These are phyloP conservation scores for Lampris megalopsis DNA, from an alignment of 2,113 vertebrate genomes.

Conservation along the genomic window DNA sequence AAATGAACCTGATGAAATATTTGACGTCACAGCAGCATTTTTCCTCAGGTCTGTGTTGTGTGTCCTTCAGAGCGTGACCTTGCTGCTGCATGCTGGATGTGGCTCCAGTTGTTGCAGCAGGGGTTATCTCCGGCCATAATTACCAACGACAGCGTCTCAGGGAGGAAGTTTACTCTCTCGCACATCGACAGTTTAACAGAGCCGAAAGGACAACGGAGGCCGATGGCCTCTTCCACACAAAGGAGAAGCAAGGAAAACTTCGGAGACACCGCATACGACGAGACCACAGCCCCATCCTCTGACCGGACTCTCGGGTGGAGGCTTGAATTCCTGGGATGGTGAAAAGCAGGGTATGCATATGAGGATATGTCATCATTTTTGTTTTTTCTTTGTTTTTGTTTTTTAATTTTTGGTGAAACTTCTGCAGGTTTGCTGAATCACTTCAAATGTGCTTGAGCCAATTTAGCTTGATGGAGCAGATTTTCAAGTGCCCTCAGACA, in stretches of 20 bases:
- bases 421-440: slow-evolving; percentile 25
- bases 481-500: slow-evolving; percentile 12
- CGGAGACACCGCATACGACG: no score
- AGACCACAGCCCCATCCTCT: neutral
- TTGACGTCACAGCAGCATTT: slow-evolving; percentile 13
- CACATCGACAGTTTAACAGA: slow-evolving; percentile 62
- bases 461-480: slow-evolving; percentile 21
- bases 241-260: neutral
- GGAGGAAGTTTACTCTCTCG: slow-evolving; percentile 71
- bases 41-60: slow-evolving; percentile 55
- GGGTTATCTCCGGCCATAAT: slow-evolving; percentile 71
- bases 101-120: slow-evolving; percentile 70
- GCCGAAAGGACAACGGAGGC: slow-evolving; percentile 45
- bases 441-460: slow-evolving; percentile 15
- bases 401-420: neutral
- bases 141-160: slow-evolving; percentile 67
- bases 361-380: slow-evolving; percentile 33
- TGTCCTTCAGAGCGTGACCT: slow-evolving; percentile 69
- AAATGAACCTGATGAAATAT: no score
- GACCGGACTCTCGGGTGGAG: neutral
- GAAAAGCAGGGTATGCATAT: slow-evolving; percentile 25
- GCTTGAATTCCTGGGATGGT: neutral
- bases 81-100: slow-evolving; percentile 50
- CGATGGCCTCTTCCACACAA: slow-evolving; percentile 34
- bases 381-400: no score